Conservation (phyloP, 2,797 vertebrate species). For the Esox lucius region DNA sequence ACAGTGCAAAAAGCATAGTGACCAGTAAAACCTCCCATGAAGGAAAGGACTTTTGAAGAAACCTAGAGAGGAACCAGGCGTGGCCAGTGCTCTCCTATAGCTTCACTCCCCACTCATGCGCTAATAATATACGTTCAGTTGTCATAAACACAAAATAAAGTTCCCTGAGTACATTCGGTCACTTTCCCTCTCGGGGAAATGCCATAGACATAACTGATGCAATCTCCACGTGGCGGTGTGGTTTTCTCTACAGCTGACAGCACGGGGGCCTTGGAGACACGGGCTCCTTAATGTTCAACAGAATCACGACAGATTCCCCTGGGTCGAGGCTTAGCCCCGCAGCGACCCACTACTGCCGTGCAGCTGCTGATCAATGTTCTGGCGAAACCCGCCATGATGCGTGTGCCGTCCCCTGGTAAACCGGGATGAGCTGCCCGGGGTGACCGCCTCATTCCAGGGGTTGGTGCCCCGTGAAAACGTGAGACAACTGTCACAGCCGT, state of each 20-base stretch:
- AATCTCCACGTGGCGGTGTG: conserved; percentile 23
- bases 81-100: not conserved
- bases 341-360: conserved; percentile 21
- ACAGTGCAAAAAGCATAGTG: too few relatives aligned
- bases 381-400: conserved; percentile 32
- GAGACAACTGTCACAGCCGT: conserved; percentile 20
- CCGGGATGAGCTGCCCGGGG: not conserved
- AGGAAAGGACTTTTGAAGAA: not conserved
- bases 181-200: not conserved
- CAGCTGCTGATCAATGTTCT: conserved; percentile 49
- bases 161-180: not conserved
- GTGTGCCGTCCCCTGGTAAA: not conserved
- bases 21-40: not conserved
- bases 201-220: conserved; percentile 17
- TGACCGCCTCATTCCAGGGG: conserved; percentile 13
- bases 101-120: not conserved
- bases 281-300: conserved; percentile 39
- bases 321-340: conserved; percentile 31
- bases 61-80: not conserved
- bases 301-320: conserved; percentile 32
- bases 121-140: too few relatives aligned
- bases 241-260: conserved; percentile 24
- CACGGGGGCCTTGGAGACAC: conserved; percentile 16
- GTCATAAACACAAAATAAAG: too few relatives aligned
- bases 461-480: conserved; percentile 5